Base-by-base conservation (phyloP, 1,140 invertebrate genomes). In the Sycophila sp. region DNA sequence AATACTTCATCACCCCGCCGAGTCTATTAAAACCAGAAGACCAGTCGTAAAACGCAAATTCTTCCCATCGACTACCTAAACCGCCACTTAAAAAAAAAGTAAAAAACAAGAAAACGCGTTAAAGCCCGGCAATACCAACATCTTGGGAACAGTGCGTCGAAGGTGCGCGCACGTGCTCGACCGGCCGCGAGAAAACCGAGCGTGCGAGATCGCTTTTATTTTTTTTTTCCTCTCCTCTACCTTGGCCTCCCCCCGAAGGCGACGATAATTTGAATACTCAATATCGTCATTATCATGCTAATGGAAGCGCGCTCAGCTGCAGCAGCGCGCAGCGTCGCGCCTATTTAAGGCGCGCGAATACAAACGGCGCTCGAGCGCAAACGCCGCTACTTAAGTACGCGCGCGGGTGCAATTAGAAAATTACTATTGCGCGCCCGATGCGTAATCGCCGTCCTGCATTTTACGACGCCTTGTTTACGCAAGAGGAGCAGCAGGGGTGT, bases 271-370 rank as follows among this genome's bases (percentile, higher is more conserved):
- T 53, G 49, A 58, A 66, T 56, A 30, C 38, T 45, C 36, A 19
- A 67, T 53, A 49, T 67, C 53, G 28, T 59, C 30, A 58, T 67
- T 67, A 58, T 67, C 4, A 67, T 67, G 64, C 26, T 67, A 67
- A 67, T 67, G 19, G n/a, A n/a, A n/a, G n/a, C n/a, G 59, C 26
- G 10, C 15, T 7, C 47, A 7, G 3, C 26, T 4, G 19, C 1
- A 1, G 36, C 1, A 56, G 24, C 36, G 8, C 40, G 30, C 3
- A 51, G 5, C 22, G 0, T 3, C 34, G 2, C 11, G 13, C 11
- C 38, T 66, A 36, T 67, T 58, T 59, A 67, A 67, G 53, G 47
- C 28, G 26, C 19, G 19, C n/a, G 64, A 66, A 55, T 30, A 51
- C 11, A 56, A 38, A n/a, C n/a, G n/a, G n/a, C n/a, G n/a, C n/a